A percentile compares a stretch with the other conserved stretches of the same genome.
Conservation (phyloP, 1,140 invertebrate genomes). For the Drosophila lacertosa region DNA sequence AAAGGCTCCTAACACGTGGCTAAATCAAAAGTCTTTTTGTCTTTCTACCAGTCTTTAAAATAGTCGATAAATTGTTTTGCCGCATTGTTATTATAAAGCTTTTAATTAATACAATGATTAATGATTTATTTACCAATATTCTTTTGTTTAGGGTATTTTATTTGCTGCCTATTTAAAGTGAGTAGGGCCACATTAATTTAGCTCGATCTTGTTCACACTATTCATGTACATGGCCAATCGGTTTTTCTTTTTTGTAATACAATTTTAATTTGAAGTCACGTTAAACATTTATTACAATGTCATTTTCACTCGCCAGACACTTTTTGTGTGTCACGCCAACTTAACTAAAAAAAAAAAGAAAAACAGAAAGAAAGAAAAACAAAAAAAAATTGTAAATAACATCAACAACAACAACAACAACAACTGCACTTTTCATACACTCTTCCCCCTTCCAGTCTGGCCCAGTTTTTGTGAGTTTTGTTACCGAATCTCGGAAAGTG, state of each 20-base stretch:
- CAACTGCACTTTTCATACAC: conserved; percentile 12
- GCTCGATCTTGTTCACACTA: conserved; percentile 64
- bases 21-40: no score
- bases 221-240: conserved; percentile 27
- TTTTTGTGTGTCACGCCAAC: conserved; percentile 42
- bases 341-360: not conserved
- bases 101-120: no score
- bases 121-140: no score
- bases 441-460: conserved; percentile 22
- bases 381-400: conserved; percentile 24
- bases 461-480: conserved; percentile 22
- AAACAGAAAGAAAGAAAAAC: conserved; percentile 4
- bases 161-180: not conserved
- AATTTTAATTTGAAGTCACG: conserved; percentile 69
- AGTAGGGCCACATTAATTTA: conserved; percentile 16
- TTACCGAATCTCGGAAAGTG: conserved; percentile 45
- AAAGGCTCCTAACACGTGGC: no score
- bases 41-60: no score
- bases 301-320: conserved; percentile 51
- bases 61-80: no score
- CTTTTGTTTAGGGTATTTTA: not conserved
- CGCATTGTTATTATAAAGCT: no score
- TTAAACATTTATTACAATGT: conserved; percentile 70
- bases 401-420: conserved; percentile 33
- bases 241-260: conserved; percentile 14